These are phyloP conservation scores for Chrysomallon squamiferum DNA, from an alignment of 1,140 invertebrate genomes.

Conservation along the genomic window DNA sequence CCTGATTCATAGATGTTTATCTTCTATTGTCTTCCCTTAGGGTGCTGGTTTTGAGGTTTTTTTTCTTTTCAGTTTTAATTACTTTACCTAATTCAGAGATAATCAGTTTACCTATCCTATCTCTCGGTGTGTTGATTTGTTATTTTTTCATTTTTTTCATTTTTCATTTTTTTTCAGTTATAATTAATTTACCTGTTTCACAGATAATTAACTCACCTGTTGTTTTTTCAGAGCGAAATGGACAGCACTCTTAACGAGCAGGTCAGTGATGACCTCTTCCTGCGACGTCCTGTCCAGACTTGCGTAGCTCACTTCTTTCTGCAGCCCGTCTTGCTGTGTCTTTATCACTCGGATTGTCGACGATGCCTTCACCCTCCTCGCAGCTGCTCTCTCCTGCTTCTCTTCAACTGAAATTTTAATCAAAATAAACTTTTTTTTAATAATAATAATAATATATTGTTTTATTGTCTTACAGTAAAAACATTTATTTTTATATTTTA, in stretches of 20 bases:
- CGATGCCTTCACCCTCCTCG: constrained; percentile 2
- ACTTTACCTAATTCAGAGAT: too few relatives aligned
- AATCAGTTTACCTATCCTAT: background rate
- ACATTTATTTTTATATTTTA: too few relatives aligned
- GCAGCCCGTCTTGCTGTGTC: constrained; percentile 40
- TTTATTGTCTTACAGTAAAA: too few relatives aligned
- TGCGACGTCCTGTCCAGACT: constrained; percentile 52
- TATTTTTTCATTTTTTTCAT: too few relatives aligned
- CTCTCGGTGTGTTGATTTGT: too few relatives aligned
- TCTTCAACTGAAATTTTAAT: constrained; percentile 2
- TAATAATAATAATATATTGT: too few relatives aligned
- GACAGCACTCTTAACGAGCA: constrained; percentile 63
- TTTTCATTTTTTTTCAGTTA: too few relatives aligned
- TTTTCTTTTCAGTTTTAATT: too few relatives aligned
- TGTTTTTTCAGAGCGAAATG: constrained; percentile 60
- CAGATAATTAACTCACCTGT: constrained; percentile 51
- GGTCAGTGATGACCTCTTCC: constrained; percentile 59
- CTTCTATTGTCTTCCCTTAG: too few relatives aligned
- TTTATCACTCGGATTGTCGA: constrained; percentile 37
- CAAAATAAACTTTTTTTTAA: background rate
- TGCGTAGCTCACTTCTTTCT: constrained; percentile 51
- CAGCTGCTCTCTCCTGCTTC: background rate
- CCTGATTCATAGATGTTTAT: too few relatives aligned
- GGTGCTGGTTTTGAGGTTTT: too few relatives aligned
- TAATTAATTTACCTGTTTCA: too few relatives aligned